Conservation (phyloP, 2,888 invertebrate genomes). For the Sphaerophoria taeniata region DNA sequence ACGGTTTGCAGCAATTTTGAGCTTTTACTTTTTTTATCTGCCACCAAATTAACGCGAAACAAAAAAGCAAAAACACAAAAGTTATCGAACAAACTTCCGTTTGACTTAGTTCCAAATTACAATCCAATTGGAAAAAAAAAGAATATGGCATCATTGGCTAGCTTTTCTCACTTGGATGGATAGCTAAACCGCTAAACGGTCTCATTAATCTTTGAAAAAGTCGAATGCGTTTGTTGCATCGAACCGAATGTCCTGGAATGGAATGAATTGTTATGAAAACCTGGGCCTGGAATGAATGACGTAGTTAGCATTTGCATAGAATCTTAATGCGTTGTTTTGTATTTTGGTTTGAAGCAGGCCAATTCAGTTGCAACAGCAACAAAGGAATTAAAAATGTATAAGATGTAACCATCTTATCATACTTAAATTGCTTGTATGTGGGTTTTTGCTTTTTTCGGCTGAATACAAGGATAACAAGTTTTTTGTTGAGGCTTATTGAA, state of each 20-base stretch:
- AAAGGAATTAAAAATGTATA: no score
- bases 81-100: no score
- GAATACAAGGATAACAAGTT: slow-evolving; percentile 60
- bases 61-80: no score
- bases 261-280: slow-evolving; percentile 57
- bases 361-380: slow-evolving; percentile 40
- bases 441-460: neutral
- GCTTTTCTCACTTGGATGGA: no score
- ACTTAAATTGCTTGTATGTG: neutral
- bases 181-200: no score
- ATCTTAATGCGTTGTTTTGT: slow-evolving; percentile 3
- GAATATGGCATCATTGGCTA: no score
- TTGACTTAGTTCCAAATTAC: no score
- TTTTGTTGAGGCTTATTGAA: slow-evolving; percentile 50
- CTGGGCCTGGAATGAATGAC: slow-evolving; percentile 71
- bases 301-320: slow-evolving; percentile 44
- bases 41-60: no score
- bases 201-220: no score
- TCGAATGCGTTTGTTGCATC: neutral
- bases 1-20: no score
- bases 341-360: slow-evolving; percentile 44
- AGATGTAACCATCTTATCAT: slow-evolving; percentile 27
- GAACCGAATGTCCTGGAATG: slow-evolving; percentile 24
- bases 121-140: no score
- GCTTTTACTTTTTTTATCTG: no score